These are phyloP conservation scores for Cavia porcellus DNA, from an alignment of 2,113 vertebrate genomes.

Conservation along the genomic window DNA sequence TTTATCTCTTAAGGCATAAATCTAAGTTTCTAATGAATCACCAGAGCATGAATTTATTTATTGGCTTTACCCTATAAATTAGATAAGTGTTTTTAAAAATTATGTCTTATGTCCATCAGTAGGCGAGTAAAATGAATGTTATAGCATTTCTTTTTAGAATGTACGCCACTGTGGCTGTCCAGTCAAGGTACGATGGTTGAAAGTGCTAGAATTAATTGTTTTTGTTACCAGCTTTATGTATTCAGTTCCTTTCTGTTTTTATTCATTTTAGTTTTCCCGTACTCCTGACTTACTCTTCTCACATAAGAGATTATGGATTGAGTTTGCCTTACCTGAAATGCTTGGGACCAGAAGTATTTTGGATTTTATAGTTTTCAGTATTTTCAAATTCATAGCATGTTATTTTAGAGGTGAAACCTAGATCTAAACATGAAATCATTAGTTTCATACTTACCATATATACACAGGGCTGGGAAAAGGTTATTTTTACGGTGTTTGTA, in stretches of 20 bases:
- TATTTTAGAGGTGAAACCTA: not conserved
- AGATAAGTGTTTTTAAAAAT: not conserved
- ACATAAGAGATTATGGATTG: not conserved
- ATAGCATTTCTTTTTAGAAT: not conserved
- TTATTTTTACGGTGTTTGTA: not conserved
- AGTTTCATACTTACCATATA: not conserved
- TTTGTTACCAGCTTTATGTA: not conserved
- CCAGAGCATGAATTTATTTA: not conserved
- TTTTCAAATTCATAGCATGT: not conserved
- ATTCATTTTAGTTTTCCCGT: constrained; percentile 5
- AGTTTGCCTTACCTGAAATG: not conserved
- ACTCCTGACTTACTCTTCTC: not conserved
- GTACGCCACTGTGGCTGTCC: not conserved
- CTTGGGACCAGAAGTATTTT: not conserved
- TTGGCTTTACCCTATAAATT: not conserved
- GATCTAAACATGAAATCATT: not conserved
- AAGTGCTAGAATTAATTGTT: constrained; percentile 43
- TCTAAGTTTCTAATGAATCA: not conserved
- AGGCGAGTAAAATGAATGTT: constrained; percentile 3
- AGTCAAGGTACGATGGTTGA: not conserved
- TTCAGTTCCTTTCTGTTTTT: not conserved
- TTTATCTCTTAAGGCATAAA: not conserved
- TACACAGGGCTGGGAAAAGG: not conserved
- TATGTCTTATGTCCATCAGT: not conserved
- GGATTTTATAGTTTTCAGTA: not conserved